Conservation (phyloP, 2,113 vertebrate species). For the Salvelinus alpinus region DNA sequence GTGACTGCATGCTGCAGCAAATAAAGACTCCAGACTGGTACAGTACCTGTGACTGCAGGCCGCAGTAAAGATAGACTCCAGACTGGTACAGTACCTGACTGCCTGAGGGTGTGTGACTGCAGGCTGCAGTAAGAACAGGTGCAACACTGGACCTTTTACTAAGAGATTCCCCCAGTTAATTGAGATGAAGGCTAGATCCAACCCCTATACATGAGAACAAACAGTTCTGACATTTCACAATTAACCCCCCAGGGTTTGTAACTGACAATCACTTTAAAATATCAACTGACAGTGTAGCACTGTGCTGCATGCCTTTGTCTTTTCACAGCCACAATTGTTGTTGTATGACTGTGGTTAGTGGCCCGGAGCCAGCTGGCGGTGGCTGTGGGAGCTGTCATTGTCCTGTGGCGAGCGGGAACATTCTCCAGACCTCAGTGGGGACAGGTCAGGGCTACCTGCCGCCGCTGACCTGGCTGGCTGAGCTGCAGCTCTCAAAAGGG, state of each 20-base stretch:
- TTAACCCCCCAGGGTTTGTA: neutral
- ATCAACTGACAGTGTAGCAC: neutral
- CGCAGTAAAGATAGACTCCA: neutral
- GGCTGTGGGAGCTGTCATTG: slow-evolving; percentile 5
- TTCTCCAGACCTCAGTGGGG: neutral
- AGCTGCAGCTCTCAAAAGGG: too few species aligned
- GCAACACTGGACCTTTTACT: neutral
- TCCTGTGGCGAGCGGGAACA: neutral
- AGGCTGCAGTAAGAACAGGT: neutral
- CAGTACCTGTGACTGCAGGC: neutral
- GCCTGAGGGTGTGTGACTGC: neutral
- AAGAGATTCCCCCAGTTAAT: neutral
- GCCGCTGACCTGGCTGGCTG: too few species aligned
- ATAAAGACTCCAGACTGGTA: neutral
- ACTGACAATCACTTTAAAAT: slow-evolving; percentile 1
- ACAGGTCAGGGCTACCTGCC: neutral
- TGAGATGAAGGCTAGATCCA: neutral
- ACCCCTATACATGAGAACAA: neutral
- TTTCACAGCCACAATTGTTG: neutral
- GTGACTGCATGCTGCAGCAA: neutral
- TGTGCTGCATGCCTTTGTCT: neutral
- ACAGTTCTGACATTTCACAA: neutral
- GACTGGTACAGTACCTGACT: neutral
- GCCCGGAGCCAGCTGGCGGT: neutral
- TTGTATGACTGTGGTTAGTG: slow-evolving; percentile 1